Evolutionary conservation across 1,140 invertebrate species (phyloP).

Genomic region (Ceratina australensis): DNA sequence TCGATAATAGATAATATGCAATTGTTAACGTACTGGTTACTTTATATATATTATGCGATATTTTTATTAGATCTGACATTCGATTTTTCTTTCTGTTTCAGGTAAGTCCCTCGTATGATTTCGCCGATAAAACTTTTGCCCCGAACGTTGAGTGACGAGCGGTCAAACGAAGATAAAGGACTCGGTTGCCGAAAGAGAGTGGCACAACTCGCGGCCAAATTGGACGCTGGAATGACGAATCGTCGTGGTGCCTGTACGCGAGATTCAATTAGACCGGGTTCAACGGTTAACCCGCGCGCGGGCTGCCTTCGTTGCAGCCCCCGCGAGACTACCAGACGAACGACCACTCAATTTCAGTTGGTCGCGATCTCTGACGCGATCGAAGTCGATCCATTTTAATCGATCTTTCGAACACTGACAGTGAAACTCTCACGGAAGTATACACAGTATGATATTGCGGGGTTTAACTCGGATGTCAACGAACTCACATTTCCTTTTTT

Average conservation of each 20-base stretch:
- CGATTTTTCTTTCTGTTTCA: slow-evolving; percentile 58
- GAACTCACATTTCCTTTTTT: too few relatives aligned
- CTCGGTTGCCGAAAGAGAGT: slow-evolving; percentile 54
- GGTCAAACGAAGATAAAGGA: slow-evolving; percentile 54
- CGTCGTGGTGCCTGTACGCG: slow-evolving; percentile 49
- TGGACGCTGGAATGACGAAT: slow-evolving; percentile 63
- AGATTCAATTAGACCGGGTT: slow-evolving; percentile 63
- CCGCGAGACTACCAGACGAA: slow-evolving; percentile 43
- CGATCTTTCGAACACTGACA: too few relatives aligned
- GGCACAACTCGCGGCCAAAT: slow-evolving; percentile 55
- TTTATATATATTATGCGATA: too few relatives aligned
- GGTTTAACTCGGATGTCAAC: too few relatives aligned
- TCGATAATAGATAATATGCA: too few relatives aligned
- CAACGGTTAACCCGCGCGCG: too few relatives aligned
- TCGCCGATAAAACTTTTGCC: slow-evolving; percentile 44
- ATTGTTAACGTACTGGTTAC: too few relatives aligned
- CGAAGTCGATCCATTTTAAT: too few relatives aligned
- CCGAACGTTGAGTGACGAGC: slow-evolving; percentile 33
- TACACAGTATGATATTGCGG: too few relatives aligned
- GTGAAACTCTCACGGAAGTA: too few relatives aligned
- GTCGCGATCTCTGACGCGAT: too few relatives aligned
- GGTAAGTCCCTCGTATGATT: slow-evolving; percentile 54
- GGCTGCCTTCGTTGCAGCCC: slow-evolving; percentile 50
- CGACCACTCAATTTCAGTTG: neutral
- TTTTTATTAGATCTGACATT: neutral